Percentiles rank a stretch among this genome's conserved stretches.
phyloP scores from a whole-genome alignment of 2,113 vertebrate genomes.

The Poicephalus meyeri region DNA sequence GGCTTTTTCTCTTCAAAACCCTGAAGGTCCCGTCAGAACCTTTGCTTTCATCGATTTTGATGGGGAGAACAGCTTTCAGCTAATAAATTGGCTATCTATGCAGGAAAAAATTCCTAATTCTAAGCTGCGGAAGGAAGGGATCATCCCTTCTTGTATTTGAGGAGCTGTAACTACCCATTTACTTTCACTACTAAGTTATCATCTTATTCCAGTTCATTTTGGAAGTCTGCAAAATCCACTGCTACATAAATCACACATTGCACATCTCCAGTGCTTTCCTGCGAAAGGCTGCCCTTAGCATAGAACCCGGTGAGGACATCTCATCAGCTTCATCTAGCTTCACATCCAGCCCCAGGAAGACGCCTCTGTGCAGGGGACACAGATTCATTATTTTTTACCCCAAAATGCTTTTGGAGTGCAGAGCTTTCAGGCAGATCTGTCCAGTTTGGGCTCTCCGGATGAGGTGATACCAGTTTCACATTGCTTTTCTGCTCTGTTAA shows the following conservation, averaged over 20 bases:
- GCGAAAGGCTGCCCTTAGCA: background rate
- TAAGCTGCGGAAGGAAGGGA: background rate
- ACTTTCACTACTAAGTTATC: background rate
- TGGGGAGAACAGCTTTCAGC: background rate
- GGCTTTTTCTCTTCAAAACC: background rate
- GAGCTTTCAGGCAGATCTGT: background rate
- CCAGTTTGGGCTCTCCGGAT: accelerated
- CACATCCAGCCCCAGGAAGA: background rate
- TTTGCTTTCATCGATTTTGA: background rate
- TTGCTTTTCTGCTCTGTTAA: background rate
- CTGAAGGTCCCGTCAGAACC: background rate
- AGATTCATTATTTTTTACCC: background rate
- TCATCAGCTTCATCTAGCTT: background rate
- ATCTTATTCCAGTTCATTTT: background rate
- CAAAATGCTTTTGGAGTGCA: background rate
- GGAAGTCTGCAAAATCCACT: background rate
- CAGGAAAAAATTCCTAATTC: background rate
- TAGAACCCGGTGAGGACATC: background rate
- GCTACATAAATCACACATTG: background rate
- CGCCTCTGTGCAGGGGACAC: accelerated
- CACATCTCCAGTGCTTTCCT: background rate
- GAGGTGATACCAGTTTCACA: accelerated
- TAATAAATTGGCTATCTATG: background rate
- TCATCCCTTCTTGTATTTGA: background rate
- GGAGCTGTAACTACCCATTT: background rate